These are phyloP conservation scores for Verasper variegatus DNA, from an alignment of 2,113 vertebrate species.

Conservation along the genomic window DNA sequence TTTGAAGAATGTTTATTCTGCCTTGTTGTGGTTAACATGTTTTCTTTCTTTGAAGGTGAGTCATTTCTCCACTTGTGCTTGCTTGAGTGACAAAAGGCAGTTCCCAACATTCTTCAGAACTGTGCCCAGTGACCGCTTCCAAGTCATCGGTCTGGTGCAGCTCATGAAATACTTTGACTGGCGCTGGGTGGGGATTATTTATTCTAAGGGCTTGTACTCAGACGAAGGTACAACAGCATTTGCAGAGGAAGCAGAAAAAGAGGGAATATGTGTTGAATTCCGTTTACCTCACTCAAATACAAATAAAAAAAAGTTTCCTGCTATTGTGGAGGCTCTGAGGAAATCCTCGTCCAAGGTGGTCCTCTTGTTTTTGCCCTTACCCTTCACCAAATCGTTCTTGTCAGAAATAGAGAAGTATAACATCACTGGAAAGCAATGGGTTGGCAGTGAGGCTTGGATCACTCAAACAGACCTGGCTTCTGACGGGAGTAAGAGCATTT, in stretches of 20 bases:
- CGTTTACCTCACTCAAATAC: background rate
- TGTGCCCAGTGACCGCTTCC: constrained; percentile 71
- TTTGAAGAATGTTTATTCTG: background rate
- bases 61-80: constrained; percentile 72
- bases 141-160: constrained; percentile 59
- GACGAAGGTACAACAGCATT: constrained; percentile 42
- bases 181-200: constrained; percentile 75
- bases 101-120: constrained; percentile 75
- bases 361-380: constrained; percentile 61
- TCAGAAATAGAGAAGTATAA: constrained; percentile 42
- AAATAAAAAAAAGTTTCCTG: fast-evolving
- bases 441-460: constrained; percentile 71
- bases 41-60: constrained; percentile 62
- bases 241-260: constrained; percentile 40
- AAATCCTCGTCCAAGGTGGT: constrained; percentile 66
- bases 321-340: constrained; percentile 37
- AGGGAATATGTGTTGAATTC: constrained; percentile 71
- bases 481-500: constrained; percentile 38
- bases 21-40: background rate
- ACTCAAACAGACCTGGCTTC: constrained; percentile 56
- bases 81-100: constrained; percentile 67
- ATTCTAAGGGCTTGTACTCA: constrained; percentile 31
- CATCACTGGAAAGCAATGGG: constrained; percentile 71
- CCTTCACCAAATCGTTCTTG: constrained; percentile 28
- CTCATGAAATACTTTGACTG: constrained; percentile 73